Conservation (phyloP, 2,113 vertebrate species). For the Elephantulus edwardii region DNA sequence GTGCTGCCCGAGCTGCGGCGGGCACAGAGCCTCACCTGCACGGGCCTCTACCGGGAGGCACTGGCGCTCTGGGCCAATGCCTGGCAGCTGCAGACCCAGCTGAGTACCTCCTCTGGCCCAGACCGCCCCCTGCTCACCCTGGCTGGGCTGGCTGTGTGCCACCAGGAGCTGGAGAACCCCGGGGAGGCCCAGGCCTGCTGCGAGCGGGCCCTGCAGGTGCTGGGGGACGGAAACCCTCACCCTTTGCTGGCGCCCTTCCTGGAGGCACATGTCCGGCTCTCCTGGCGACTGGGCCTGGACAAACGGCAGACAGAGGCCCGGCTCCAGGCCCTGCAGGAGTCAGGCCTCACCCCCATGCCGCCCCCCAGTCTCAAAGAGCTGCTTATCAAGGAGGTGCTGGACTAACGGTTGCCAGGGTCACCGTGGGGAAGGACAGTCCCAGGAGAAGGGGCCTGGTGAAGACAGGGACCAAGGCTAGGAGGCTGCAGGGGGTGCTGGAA, state of each 20-base stretch:
- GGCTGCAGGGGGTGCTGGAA: constrained; percentile 19
- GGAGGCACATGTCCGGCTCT: constrained; percentile 89
- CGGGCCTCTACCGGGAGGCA: constrained; percentile 90
- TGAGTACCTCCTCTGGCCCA: constrained; percentile 82
- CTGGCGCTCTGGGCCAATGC: constrained; percentile 90
- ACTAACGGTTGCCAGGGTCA: constrained; percentile 63
- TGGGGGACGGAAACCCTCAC: constrained; percentile 84
- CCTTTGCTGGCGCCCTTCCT: constrained; percentile 90
- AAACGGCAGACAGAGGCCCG: constrained; percentile 91
- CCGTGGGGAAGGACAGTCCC: background rate
- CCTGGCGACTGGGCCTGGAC: constrained; percentile 94
- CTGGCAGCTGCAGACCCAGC: constrained; percentile 90
- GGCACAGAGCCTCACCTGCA: constrained; percentile 90
- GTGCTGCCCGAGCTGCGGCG: constrained; percentile 89
- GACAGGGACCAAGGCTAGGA: background rate
- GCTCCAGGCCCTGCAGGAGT: constrained; percentile 87
- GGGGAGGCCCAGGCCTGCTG: constrained; percentile 90
- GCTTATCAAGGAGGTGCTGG: constrained; percentile 90
- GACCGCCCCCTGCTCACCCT: constrained; percentile 90
- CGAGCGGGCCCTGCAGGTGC: constrained; percentile 88
- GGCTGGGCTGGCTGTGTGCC: constrained; percentile 90
- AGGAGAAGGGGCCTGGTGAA: background rate
- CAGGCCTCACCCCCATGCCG: constrained; percentile 82
- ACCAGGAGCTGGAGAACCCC: constrained; percentile 91
- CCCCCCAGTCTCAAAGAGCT: constrained; percentile 91